Percentiles rank a stretch among this genome's conserved stretches.
Evolutionary conservation across 2,888 invertebrate genomes (phyloP).

Genomic region (Pseudeuparius sepicola): DNA sequence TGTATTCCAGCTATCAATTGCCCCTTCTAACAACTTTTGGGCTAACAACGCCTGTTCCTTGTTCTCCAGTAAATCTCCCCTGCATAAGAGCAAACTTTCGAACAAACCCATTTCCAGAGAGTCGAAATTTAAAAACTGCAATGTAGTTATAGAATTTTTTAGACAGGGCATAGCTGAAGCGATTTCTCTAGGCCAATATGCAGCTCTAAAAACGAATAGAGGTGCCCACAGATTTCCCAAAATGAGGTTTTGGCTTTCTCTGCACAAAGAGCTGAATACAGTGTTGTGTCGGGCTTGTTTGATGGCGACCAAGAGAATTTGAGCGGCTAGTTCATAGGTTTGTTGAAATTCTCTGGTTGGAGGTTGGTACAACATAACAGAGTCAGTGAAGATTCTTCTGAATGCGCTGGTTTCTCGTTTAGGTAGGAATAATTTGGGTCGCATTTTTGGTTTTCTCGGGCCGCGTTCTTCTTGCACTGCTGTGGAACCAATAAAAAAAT

Average conservation of each 20-base stretch:
- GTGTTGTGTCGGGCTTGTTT: constrained; percentile 47
- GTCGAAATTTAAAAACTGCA: constrained; percentile 29
- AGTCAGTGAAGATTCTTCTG: constrained; percentile 5
- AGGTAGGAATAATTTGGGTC: no score
- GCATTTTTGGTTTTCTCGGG: constrained; percentile 49
- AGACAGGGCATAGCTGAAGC: constrained; percentile 29
- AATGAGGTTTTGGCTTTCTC: constrained; percentile 45
- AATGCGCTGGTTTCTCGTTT: no score
- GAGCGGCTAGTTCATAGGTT: constrained; percentile 48
- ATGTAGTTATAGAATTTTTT: constrained; percentile 23
- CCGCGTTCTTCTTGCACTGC: constrained; percentile 81
- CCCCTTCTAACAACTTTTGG: constrained; percentile 22
- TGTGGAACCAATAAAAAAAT: no score
- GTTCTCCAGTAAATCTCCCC: constrained; percentile 32
- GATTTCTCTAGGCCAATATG: no score
- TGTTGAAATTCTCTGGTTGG: constrained; percentile 23
- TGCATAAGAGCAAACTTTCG: constrained; percentile 34
- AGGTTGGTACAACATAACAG: constrained; percentile 13
- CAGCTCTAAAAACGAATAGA: constrained; percentile 47
- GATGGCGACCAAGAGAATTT: constrained; percentile 48
- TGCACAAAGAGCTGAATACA: constrained; percentile 42
- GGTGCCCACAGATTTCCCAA: constrained; percentile 50
- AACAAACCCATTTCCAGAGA: constrained; percentile 29
- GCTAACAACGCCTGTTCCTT: constrained; percentile 26
- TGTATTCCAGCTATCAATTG: constrained; percentile 24